A percentile compares a stretch with the other conserved stretches of the same genome.
Conservation (phyloP, 2,888 invertebrate genomes). For the Caenorhabditis sulstoni region DNA sequence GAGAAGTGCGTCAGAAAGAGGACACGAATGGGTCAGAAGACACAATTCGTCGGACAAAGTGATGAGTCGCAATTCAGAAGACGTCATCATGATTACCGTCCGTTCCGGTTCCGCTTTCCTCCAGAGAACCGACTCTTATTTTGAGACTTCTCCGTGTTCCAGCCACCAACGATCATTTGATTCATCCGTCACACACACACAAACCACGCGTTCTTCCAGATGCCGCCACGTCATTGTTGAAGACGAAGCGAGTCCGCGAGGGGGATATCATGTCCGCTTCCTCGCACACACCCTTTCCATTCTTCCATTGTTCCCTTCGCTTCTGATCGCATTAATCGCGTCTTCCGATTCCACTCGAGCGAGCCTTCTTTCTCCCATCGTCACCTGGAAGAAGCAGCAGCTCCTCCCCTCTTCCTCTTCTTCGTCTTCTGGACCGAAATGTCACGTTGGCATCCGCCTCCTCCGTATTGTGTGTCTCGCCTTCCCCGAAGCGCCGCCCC, state of each 20-base stretch:
- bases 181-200: slow-evolving; percentile 2
- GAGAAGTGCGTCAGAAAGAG: background rate
- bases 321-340: slow-evolving; percentile 25
- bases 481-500: slow-evolving; percentile 26
- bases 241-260: background rate
- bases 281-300: slow-evolving; percentile 22
- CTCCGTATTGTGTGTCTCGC: slow-evolving; percentile 28
- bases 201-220: background rate
- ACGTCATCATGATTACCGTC: background rate
- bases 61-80: too few relatives aligned
- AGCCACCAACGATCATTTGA: slow-evolving; percentile 32
- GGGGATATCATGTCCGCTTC: slow-evolving; percentile 23
- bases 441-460: slow-evolving; percentile 36
- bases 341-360: slow-evolving; percentile 50
- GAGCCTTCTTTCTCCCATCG: slow-evolving; percentile 7
- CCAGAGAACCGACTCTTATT: background rate
- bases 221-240: slow-evolving; percentile 32
- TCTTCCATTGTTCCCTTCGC: slow-evolving; percentile 14
- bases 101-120: background rate
- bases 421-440: slow-evolving; percentile 35
- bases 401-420: slow-evolving; percentile 11
- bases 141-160: background rate
- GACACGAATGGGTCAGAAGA: background rate
- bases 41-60: background rate
- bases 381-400: slow-evolving; percentile 9